A percentile compares a stretch with the other conserved stretches of the same genome.
These are phyloP conservation scores for Urosaurus nigricauda DNA, from an alignment of 2,797 vertebrate genomes.

Conservation along the genomic window DNA sequence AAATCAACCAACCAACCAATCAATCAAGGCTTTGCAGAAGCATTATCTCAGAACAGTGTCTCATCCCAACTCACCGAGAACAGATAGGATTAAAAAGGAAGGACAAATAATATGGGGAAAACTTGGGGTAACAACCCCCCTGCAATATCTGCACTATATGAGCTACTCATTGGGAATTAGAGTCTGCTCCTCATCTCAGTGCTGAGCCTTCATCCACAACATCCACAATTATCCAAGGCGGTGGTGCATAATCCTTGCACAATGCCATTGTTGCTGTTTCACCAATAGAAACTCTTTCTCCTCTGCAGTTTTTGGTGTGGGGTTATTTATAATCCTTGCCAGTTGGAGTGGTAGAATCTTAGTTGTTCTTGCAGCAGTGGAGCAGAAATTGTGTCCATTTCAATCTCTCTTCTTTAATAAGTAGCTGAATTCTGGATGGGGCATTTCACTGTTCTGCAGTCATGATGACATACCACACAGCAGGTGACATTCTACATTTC, in stretches of 20 bases:
- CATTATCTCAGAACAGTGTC: background rate
- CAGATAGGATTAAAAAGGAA: background rate
- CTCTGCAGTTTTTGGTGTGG: background rate
- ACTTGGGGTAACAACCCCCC: background rate
- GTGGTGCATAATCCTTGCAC: background rate
- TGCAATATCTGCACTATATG: background rate
- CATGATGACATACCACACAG: background rate
- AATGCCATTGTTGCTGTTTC: background rate
- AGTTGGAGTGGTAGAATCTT: background rate
- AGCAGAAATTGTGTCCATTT: background rate
- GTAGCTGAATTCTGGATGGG: background rate
- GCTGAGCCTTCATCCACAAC: background rate
- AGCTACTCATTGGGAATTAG: background rate
- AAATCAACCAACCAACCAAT: background rate
- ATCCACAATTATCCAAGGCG: background rate
- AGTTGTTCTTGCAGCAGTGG: background rate
- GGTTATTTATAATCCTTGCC: background rate
- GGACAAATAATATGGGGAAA: background rate
- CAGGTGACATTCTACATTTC: background rate
- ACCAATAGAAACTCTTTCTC: background rate
- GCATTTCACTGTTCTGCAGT: background rate
- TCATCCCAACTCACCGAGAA: background rate
- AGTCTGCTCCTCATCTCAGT: background rate
- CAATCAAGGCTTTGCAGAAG: background rate
- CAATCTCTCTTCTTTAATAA: conserved; percentile 1